These are phyloP conservation scores for Parotia lawesii DNA, from an alignment of 2,113 vertebrate genomes.

Conservation along the genomic window DNA sequence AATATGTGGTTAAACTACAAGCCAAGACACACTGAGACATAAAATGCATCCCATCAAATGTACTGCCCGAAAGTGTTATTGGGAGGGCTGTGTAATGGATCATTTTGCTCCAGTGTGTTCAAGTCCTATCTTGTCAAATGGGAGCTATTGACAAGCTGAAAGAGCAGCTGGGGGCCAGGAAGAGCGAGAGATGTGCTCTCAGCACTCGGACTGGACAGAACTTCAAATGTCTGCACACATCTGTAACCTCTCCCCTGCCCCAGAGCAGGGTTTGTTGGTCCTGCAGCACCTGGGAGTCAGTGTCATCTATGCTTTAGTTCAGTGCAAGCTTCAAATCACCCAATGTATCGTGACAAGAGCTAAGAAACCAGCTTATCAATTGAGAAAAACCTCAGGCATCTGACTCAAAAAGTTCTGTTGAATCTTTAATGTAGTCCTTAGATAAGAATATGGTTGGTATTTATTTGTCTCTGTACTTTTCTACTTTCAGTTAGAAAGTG, in stretches of 20 bases:
- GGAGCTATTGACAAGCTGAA: background rate
- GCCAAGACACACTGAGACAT: background rate
- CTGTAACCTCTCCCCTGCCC: background rate
- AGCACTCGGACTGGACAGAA: background rate
- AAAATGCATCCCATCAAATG: background rate
- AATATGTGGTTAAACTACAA: background rate
- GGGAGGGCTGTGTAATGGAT: background rate
- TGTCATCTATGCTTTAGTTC: background rate
- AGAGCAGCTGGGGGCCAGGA: background rate
- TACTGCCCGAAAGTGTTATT: background rate
- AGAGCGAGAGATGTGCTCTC: background rate
- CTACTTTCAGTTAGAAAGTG: background rate
- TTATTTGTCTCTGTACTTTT: background rate
- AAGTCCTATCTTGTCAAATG: background rate
- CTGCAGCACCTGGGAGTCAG: background rate
- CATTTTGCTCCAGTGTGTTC: background rate
- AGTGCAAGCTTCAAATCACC: background rate
- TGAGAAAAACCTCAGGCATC: background rate
- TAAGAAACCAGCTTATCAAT: background rate
- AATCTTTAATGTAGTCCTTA: background rate
- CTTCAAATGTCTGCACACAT: background rate
- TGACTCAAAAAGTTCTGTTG: background rate
- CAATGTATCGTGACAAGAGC: background rate
- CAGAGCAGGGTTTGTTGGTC: background rate
- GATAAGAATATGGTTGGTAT: background rate